Evolutionary conservation across 2,888 invertebrate species (phyloP), one percentile per base, ranked within the genome.

Genomic region (Graphium colonna): DNA sequence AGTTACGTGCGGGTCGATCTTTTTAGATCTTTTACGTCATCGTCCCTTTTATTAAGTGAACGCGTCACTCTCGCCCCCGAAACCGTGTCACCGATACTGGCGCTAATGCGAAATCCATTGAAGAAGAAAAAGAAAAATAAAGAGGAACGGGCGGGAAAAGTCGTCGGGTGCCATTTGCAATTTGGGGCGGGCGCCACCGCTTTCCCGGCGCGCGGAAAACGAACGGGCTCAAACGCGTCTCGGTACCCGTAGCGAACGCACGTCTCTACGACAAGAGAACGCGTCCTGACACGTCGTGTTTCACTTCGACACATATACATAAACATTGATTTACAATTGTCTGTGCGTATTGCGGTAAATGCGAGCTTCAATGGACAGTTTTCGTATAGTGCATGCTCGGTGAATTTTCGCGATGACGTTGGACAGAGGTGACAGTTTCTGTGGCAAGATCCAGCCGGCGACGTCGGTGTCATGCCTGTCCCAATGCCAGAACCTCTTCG

Each of bases 401-500:
- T 55, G 71, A 62, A 76, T 82, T 76, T 69, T n/a, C 36, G 82
- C 69, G 60, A 89, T 89, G 89, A 89, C 89, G 67, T 77, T 89
- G 77, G 89, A 89, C 75, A 75, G 82, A 65, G 80, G 79, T 67
- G 87, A 88, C 57, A 84, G 79, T 77, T 82, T 88, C 58, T 77
- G 82, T 61, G 86, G 79, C 59, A 88, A 88, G 68, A 88, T 89
- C 58, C 88, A 88, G 70, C 86, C 88, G 58, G 90, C 90, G 4
- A 75, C 88, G 36, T 90, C 90, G 17, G 89, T 90, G 53, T 90
- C 90, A 56, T 90, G 90, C 61, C 76, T 90, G 66, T 88, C 89
- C 57, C 89, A 88, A 83, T 93, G 85, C 71, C 92, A 92, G 79
- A 92, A 92, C 78, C 91, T 93, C 74, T 92, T 93, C 73, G 92